A percentile compares a stretch with the other conserved stretches of the same genome.
Evolutionary conservation across 2,797 vertebrate species (phyloP).

Genomic region (Hybognathus amarus): DNA sequence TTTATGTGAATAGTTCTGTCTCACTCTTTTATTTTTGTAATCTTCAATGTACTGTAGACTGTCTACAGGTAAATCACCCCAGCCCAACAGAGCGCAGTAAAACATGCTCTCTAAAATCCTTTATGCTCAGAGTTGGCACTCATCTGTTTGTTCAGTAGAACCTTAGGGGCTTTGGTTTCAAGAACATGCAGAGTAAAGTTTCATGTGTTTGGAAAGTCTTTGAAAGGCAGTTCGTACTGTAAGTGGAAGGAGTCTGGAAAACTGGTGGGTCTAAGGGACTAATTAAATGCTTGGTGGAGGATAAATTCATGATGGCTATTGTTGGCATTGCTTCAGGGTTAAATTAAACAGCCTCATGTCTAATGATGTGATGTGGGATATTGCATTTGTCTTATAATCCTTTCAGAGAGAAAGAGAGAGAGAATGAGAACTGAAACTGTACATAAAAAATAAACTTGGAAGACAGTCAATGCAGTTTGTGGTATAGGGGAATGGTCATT

Average conservation of each 20-base stretch:
- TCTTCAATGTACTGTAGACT: neutral
- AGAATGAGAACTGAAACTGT: neutral
- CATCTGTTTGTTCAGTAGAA: conserved; percentile 18
- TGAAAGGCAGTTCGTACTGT: conserved; percentile 28
- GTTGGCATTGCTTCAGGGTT: conserved; percentile 59
- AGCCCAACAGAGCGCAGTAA: conserved; percentile 44
- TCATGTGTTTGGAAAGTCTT: conserved; percentile 42
- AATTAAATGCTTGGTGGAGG: conserved; percentile 57
- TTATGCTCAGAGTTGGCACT: neutral
- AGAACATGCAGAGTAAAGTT: conserved; percentile 22
- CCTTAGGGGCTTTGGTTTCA: neutral
- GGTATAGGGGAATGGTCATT: neutral
- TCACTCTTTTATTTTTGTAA: neutral
- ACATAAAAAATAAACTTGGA: conserved; percentile 37
- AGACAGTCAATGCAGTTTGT: conserved; percentile 8
- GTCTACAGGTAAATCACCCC: neutral
- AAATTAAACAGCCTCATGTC: conserved; percentile 57
- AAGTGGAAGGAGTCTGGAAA: conserved; percentile 42
- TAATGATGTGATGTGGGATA: conserved; percentile 53
- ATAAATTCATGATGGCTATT: conserved; percentile 57
- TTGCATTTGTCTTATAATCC: conserved; percentile 46
- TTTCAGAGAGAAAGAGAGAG: conserved; percentile 29
- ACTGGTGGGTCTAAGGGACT: conserved; percentile 46
- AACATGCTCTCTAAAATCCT: neutral
- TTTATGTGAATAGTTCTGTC: neutral